Evolutionary conservation across 2,113 vertebrate genomes (phyloP).

Genomic region (Periophthalmodon schlosseri): DNA sequence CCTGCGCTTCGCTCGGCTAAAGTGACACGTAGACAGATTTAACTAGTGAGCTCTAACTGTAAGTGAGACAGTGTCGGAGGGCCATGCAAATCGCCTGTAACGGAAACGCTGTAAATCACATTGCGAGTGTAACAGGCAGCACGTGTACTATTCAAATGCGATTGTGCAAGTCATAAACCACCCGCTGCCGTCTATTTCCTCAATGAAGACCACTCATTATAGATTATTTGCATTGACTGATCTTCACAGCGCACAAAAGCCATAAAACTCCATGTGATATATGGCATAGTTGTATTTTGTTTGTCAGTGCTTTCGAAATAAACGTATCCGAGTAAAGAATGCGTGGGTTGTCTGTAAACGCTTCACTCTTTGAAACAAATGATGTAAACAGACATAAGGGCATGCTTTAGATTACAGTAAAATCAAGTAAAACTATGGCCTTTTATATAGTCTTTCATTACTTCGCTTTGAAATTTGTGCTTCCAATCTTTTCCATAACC

Average conservation of each 20-base stretch:
- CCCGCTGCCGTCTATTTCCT: slow-evolving; percentile 14
- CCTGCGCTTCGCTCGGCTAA: slow-evolving; percentile 32
- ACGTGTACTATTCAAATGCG: slow-evolving; percentile 37
- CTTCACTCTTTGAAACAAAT: slow-evolving; percentile 2
- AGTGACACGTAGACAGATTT: slow-evolving; percentile 40
- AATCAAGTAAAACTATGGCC: slow-evolving; percentile 32
- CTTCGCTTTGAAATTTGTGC: slow-evolving; percentile 54
- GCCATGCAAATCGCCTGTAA: slow-evolving; percentile 65
- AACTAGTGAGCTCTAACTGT: slow-evolving; percentile 35
- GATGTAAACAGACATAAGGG: slow-evolving; percentile 15
- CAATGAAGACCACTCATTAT: background rate
- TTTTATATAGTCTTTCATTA: slow-evolving; percentile 30
- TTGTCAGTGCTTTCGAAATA: background rate
- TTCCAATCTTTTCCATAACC: slow-evolving; percentile 53
- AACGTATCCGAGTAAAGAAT: background rate
- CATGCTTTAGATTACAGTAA: slow-evolving; percentile 34
- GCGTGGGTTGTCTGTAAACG: slow-evolving; percentile 4
- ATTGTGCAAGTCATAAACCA: slow-evolving; percentile 48
- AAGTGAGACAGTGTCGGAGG: slow-evolving; percentile 35
- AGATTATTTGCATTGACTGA: slow-evolving; percentile 1
- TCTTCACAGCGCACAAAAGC: background rate
- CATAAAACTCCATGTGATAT: background rate
- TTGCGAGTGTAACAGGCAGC: slow-evolving; percentile 44
- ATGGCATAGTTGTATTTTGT: background rate
- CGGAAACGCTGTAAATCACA: slow-evolving; percentile 65